phyloP scores from a whole-genome alignment of 1,140 invertebrate genomes.

The Orussus abietinus region DNA sequence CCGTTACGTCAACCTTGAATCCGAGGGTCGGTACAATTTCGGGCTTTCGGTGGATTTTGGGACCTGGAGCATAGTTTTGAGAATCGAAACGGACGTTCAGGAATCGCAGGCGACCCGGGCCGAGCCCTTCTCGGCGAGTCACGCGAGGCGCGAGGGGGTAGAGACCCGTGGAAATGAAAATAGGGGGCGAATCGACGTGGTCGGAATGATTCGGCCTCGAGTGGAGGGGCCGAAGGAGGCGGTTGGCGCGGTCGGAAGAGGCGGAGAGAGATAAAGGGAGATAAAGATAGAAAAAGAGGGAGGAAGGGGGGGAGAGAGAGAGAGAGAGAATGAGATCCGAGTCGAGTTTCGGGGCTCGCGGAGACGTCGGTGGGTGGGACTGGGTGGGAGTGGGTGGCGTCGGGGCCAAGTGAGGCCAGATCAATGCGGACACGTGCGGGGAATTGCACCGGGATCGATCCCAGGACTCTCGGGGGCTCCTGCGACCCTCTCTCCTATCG shows the following conservation, averaged over 20 bases:
- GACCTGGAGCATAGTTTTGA: too few species aligned
- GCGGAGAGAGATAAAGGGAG: slow-evolving; percentile 10
- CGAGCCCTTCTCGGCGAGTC: slow-evolving; percentile 10
- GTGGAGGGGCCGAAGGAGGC: slow-evolving; percentile 23
- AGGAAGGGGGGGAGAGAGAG: slow-evolving; percentile 7
- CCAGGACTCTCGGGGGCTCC: slow-evolving; percentile 40
- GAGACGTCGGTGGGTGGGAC: slow-evolving; percentile 10
- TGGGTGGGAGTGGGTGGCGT: slow-evolving; percentile 28
- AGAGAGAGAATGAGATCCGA: slow-evolving; percentile 18
- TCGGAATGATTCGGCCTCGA: slow-evolving; percentile 33
- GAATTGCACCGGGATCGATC: slow-evolving; percentile 53
- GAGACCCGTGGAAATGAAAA: slow-evolving; percentile 21
- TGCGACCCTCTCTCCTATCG: slow-evolving; percentile 17
- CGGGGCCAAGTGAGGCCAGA: slow-evolving; percentile 48
- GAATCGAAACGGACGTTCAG: too few species aligned
- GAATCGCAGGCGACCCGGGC: too few species aligned
- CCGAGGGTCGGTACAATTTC: too few species aligned
- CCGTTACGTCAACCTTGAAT: too few species aligned
- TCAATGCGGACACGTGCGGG: slow-evolving; percentile 54
- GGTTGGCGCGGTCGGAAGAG: slow-evolving; percentile 20
- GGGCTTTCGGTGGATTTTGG: too few species aligned
- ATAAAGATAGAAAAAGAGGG: slow-evolving; percentile 4
- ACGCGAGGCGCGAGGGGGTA: slow-evolving; percentile 15
- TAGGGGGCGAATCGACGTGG: slow-evolving; percentile 31
- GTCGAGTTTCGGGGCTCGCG: slow-evolving; percentile 10